These are phyloP conservation scores for Epinotia brunnichana DNA, from an alignment of 2,888 invertebrate genomes.

Conservation along the genomic window DNA sequence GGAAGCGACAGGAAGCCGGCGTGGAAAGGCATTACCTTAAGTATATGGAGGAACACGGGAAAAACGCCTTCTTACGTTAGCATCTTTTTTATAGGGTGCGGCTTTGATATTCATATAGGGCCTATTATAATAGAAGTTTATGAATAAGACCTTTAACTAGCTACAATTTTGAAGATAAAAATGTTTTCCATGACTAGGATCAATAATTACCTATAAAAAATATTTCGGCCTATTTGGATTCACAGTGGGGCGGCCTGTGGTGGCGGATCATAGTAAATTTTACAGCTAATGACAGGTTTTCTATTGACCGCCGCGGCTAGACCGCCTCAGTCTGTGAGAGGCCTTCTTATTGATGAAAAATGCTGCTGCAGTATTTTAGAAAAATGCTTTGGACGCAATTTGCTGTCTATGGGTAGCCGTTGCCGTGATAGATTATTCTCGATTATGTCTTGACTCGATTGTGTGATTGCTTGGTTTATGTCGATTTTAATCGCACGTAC, in stretches of 20 bases:
- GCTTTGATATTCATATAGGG: neutral
- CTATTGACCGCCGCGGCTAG: too few relatives aligned
- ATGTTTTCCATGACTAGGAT: too few relatives aligned
- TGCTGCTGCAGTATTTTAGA: neutral
- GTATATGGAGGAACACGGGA: conserved; percentile 22
- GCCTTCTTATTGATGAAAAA: neutral
- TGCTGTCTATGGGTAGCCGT: neutral
- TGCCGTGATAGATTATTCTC: neutral
- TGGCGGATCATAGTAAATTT: too few relatives aligned
- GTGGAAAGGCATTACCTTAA: conserved; percentile 28
- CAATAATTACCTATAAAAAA: neutral
- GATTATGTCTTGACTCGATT: too few relatives aligned
- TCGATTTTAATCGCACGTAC: conserved; percentile 9
- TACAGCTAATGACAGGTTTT: too few relatives aligned
- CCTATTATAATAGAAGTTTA: neutral
- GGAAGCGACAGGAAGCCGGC: conserved; percentile 21
- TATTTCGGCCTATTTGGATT: neutral
- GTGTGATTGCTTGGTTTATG: neutral
- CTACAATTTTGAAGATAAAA: too few relatives aligned
- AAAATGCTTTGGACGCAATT: too few relatives aligned
- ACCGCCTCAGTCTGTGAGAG: too few relatives aligned
- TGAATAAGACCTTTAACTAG: neutral
- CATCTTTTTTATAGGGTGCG: conserved; percentile 7
- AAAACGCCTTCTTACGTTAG: conserved; percentile 10
- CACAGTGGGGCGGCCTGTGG: too few relatives aligned